These are phyloP conservation scores for Ophion obscuratus DNA, from an alignment of 2,888 invertebrate species.

Conservation along the genomic window DNA sequence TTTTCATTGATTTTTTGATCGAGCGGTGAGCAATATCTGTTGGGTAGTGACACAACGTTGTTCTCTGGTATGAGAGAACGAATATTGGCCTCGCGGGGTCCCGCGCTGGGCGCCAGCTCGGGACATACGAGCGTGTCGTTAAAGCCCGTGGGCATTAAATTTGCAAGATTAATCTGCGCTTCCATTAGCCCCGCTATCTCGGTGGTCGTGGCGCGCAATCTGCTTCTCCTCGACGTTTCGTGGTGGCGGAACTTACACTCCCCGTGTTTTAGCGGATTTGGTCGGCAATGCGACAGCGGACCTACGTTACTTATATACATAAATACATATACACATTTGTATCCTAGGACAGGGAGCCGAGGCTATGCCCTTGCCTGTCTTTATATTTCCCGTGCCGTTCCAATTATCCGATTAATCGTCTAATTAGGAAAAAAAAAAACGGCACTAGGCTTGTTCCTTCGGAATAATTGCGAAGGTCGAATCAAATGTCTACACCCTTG, in stretches of 20 bases:
- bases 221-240: conserved; percentile 46
- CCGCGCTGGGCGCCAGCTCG: conserved; percentile 35
- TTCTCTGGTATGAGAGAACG: neutral
- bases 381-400: conserved; percentile 21
- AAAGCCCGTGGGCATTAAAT: conserved; percentile 74
- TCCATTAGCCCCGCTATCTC: conserved; percentile 74
- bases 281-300: conserved; percentile 22
- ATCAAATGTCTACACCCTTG: neutral
- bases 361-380: conserved; percentile 14
- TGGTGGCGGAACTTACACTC: conserved; percentile 7
- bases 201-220: conserved; percentile 65
- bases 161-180: conserved; percentile 78
- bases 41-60: neutral
- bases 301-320: conserved; percentile 22
- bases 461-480: neutral
- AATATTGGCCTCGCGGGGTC: conserved; percentile 18
- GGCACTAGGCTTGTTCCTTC: neutral
- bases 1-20: neutral
- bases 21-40: neutral
- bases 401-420: conserved; percentile 62
- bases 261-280: conserved; percentile 40
- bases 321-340: conserved; percentile 5
- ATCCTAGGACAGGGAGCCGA: neutral
- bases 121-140: conserved; percentile 72
- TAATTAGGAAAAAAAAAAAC: conserved; percentile 40